Base-by-base conservation (phyloP, 2,797 vertebrate genomes). In the Pogonophryne albipinna region DNA sequence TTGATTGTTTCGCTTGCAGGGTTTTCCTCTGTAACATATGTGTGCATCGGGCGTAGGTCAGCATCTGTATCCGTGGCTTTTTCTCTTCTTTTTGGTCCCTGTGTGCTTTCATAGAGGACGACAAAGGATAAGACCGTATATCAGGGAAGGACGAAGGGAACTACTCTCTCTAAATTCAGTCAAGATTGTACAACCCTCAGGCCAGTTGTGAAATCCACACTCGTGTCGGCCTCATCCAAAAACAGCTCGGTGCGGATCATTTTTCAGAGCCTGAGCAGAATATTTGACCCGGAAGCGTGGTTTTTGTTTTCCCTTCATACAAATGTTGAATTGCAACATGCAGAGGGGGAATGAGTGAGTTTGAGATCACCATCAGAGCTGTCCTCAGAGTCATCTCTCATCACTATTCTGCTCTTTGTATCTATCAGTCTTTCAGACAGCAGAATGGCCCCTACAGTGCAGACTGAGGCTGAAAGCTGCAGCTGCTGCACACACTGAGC, bases 401-500 rank as follows among this genome's bases (percentile, higher is more conserved):
- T 88, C 85, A 80, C 73, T 75, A 72, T 64, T 83, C 73, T 62
- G 60, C 84, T 86, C 82, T 87, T 88, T 87, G 82, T 85, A 75
- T 81, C 79, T 68, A 68, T 87, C 82, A 59, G 83, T 89, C 87
- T 86, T 91, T 92, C 82, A 92, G 88, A 90, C 84, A 72, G 84
- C 88, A 87, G 91, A 90, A 92, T 80, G 87, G 90, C 69, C 90
- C 91, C 88, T 82, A 90, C 85, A 92, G 88, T 90, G 82, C 42
- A 67, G 87, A 91, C 80, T 41, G 78, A 81, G 88, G 90, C 83
- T 85, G 80, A 84, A 85, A 83, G 84, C 88, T 90, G 91, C 93
- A 93, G 93, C 92, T 92, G 91, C 92, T 91, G 76, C 89, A 83
- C 84, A 87, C 74, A 65, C 83, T 67, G 81, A 89, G 85, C 80